These are phyloP conservation scores for Aegypius monachus DNA, from an alignment of 2,113 vertebrate genomes.

Conservation along the genomic window DNA sequence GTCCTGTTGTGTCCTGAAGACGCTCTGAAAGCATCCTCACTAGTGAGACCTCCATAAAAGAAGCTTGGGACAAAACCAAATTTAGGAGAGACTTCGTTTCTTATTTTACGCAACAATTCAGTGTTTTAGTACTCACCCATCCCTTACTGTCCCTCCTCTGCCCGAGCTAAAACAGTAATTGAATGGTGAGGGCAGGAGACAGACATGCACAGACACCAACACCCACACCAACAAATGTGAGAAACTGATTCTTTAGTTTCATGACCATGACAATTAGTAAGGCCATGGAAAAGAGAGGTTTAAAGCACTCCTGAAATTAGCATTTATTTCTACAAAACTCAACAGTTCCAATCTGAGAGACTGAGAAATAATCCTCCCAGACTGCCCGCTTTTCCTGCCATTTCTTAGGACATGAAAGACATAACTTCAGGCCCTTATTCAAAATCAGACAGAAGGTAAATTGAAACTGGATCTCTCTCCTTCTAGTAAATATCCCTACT, in stretches of 20 bases:
- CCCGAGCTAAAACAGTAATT: background rate
- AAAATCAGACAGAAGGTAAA: background rate
- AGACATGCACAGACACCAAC: background rate
- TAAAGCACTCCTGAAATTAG: background rate
- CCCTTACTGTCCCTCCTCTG: background rate
- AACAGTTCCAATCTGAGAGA: background rate
- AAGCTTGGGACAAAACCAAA: background rate
- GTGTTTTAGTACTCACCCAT: background rate
- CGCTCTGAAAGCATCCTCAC: background rate
- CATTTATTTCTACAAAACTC: background rate
- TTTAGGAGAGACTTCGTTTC: background rate
- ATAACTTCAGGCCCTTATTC: background rate
- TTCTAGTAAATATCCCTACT: background rate
- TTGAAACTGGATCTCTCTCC: background rate
- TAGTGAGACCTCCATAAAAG: background rate
- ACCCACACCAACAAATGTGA: background rate
- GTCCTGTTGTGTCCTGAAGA: background rate
- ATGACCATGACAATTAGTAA: background rate
- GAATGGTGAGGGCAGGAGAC: background rate
- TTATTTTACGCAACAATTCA: background rate
- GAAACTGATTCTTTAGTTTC: background rate
- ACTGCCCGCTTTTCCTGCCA: background rate
- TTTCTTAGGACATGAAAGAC: background rate
- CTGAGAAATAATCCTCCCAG: background rate
- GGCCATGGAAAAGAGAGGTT: background rate